phyloP scores from a whole-genome alignment of 2,113 vertebrate species.

The Sakesphorus luctuosus region DNA sequence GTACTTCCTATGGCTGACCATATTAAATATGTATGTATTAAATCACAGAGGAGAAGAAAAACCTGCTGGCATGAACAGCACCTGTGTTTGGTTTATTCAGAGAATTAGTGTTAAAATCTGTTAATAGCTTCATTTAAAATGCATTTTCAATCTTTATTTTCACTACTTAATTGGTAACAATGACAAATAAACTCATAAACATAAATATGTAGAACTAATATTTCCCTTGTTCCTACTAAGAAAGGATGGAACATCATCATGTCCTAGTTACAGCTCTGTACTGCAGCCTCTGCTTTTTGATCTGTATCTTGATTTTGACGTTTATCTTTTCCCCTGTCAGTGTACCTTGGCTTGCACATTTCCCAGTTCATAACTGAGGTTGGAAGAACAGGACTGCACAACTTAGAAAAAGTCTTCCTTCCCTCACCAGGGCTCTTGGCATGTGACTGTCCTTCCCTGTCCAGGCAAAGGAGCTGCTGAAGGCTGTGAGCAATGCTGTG shows the following conservation, averaged over 20 bases:
- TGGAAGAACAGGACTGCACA: background rate
- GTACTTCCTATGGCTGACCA: background rate
- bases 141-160: background rate
- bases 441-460: background rate
- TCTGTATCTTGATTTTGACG: background rate
- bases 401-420: background rate
- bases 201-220: background rate
- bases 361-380: background rate
- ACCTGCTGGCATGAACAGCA: background rate
- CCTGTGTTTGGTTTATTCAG: background rate
- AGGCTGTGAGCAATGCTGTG: background rate
- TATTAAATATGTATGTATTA: background rate
- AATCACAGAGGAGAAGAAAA: background rate
- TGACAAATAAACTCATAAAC: background rate
- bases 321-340: fast-evolving
- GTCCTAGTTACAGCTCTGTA: background rate
- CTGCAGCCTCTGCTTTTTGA: slow-evolving; percentile 6
- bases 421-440: background rate
- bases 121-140: background rate
- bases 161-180: background rate
- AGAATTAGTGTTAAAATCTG: background rate
- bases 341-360: background rate
- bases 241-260: background rate
- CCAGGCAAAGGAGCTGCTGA: background rate
- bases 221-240: background rate